Percentiles rank a stretch among this genome's conserved stretches.
phyloP scores from a whole-genome alignment of 2,888 invertebrate species.

The Epistrophe eligans region DNA sequence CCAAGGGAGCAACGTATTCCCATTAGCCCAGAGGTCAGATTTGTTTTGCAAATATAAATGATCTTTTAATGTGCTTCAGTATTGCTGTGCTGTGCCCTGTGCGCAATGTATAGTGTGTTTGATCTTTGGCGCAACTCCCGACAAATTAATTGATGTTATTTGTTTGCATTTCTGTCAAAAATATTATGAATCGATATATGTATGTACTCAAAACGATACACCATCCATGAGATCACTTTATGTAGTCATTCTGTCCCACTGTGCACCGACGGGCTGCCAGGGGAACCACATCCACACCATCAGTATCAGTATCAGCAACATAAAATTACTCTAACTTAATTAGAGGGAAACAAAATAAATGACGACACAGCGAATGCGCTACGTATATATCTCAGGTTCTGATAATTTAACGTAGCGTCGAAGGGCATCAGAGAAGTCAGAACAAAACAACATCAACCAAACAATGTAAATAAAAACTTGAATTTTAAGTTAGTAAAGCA shows the following conservation, averaged over 20 bases:
- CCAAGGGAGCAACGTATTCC: no score
- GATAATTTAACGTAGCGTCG: conserved; percentile 3
- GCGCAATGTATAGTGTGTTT: no score
- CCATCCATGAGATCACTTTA: background rate
- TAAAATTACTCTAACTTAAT: conserved; percentile 54
- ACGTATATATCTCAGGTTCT: conserved; percentile 5
- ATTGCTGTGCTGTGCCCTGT: no score
- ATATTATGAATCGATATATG: no score
- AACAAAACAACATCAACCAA: conserved; percentile 20
- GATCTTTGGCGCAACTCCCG: no score
- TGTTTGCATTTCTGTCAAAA: no score
- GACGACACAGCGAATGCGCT: conserved; percentile 46
- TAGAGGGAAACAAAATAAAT: conserved; percentile 50
- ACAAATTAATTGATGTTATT: background rate
- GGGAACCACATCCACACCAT: conserved; percentile 6
- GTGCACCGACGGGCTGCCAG: background rate
- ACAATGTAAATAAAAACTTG: background rate
- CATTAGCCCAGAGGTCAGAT: no score
- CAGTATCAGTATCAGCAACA: conserved; percentile 15
- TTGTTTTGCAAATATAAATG: no score
- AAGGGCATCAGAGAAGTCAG: conserved; percentile 19
- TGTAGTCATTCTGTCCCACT: background rate
- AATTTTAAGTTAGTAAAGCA: conserved; percentile 26
- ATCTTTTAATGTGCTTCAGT: no score
- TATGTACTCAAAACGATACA: background rate